Conservation (phyloP, 2,888 invertebrate species). For the Girardia tigrina region DNA sequence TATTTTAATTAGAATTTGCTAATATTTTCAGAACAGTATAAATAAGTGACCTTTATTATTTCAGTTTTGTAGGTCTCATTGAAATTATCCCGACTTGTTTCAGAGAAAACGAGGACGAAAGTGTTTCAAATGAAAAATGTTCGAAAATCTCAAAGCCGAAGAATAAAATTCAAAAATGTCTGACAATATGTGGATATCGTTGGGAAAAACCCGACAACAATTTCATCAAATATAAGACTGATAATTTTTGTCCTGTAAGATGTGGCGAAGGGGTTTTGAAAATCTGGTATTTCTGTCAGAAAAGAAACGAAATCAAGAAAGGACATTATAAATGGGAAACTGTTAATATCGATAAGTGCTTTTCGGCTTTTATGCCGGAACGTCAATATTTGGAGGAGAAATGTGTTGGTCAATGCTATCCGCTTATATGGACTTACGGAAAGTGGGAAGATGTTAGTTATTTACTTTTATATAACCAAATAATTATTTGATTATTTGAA, state of each 20-base stretch:
- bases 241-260: not conserved
- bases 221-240: not conserved
- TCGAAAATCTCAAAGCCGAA: not conserved
- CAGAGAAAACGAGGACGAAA: not conserved
- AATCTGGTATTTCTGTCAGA: not conserved
- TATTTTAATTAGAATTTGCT: too few relatives aligned
- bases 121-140: not conserved
- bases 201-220: not conserved
- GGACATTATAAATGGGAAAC: not conserved
- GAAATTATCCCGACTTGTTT: not conserved
- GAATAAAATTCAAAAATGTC: not conserved
- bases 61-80: not conserved
- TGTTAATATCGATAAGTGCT: not conserved
- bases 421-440: not conserved
- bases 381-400: not conserved
- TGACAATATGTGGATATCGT: not conserved
- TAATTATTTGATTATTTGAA: too few relatives aligned
- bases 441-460: not conserved
- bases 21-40: too few relatives aligned
- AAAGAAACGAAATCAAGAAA: not conserved
- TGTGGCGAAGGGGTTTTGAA: not conserved
- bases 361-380: not conserved
- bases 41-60: constrained; percentile 4
- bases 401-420: not conserved
- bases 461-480: not conserved